Evolutionary conservation across 2,113 vertebrate genomes (phyloP).

Genomic region (Struthidea cinerea): DNA sequence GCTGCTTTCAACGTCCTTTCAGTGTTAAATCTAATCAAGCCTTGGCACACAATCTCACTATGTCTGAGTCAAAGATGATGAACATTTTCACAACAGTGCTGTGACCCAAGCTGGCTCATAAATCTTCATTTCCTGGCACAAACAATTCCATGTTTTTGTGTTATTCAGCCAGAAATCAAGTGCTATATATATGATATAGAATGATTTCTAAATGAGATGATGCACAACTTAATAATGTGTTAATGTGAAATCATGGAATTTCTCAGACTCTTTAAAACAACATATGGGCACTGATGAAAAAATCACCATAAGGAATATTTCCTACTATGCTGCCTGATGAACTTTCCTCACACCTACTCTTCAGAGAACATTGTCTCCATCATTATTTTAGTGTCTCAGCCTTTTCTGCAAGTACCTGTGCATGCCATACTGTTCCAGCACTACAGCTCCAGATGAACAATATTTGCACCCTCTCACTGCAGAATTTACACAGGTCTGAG

Average conservation of each 20-base stretch:
- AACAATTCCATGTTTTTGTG: background rate
- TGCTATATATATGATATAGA: background rate
- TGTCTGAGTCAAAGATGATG: background rate
- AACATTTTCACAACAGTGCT: background rate
- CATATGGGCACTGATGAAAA: background rate
- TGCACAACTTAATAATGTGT: background rate
- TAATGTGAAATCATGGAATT: background rate
- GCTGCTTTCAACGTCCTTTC: background rate
- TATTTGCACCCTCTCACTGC: background rate
- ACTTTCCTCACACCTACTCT: background rate
- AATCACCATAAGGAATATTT: background rate
- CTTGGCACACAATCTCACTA: background rate
- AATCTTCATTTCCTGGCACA: background rate
- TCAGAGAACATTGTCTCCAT: background rate
- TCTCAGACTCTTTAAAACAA: background rate
- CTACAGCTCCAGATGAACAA: background rate
- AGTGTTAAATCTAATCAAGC: background rate
- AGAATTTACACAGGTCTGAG: background rate
- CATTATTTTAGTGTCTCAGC: background rate
- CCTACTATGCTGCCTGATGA: background rate
- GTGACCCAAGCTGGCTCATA: background rate
- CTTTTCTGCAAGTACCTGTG: background rate
- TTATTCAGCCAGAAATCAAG: background rate
- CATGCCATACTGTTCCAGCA: background rate
- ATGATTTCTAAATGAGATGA: background rate